Base-by-base conservation (phyloP, 1,140 invertebrate genomes). In the Uloborus diversus region DNA sequence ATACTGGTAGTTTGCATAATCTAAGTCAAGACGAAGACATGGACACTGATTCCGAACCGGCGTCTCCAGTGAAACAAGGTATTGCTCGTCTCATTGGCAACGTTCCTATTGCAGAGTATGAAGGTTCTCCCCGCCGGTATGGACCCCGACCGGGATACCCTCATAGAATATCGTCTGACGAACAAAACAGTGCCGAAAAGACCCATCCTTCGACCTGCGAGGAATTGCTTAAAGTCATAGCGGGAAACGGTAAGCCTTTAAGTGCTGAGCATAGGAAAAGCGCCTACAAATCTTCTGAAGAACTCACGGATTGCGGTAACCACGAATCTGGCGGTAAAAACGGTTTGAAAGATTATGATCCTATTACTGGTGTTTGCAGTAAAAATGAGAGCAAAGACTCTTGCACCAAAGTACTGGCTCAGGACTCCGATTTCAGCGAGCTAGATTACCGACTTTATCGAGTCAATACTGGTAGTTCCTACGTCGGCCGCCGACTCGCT, bases 31-130 rank as follows among this genome's bases (percentile, higher is more conserved):
- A 81, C 13, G 70, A 73, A 27, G 79, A 76, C 23, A 80, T 79
- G 64, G 70, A 78, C 23, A 81, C 80, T 37, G 73, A 79, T n/a
- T 82, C 78, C 37, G 76, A 75, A 64, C 76, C 64, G 1, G 64
- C 81, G 14, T 69, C 81, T 7, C 69, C 79, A 59, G 47, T 81
- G 4, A 80, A 84, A 57, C 62, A 83, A 51, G 73, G 70, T 32
- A 82, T 93, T 11, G 90, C 92, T 57, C 90, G 93, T 82, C 91
- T 95, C 62, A 96, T 96, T 85, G 95, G 94, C 27, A 93, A 92
- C 87, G 87, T 96, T 82, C 93, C 94, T 14, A 95, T 96, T 83
- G 93, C 94, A 37, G 94, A 96, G 83, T 97, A 97, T 86, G 94
- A 96, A 81, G 94, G 94, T 25, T 96, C 94, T 42, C 95, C 95